Evolutionary conservation across 2,797 vertebrate genomes (phyloP).

Genomic region (Psittacula derbiana): DNA sequence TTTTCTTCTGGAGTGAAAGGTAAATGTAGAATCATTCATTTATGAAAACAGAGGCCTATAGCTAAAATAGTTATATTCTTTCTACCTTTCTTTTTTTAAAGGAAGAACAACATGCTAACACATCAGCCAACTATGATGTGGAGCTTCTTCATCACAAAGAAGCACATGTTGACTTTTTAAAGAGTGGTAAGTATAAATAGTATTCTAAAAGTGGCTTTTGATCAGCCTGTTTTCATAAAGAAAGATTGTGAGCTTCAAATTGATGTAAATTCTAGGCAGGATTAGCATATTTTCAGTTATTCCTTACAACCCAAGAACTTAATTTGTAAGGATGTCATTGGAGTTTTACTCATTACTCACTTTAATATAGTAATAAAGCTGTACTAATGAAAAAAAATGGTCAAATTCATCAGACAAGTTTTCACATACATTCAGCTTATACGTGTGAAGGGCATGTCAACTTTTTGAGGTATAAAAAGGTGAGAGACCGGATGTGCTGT

Average conservation of each 20-base stretch:
- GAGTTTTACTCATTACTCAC: not conserved
- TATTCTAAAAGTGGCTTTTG: not conserved
- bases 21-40: not conserved
- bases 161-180: slow-evolving; percentile 94
- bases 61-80: not conserved
- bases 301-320: not conserved
- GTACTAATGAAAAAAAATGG: not conserved
- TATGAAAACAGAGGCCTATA: not conserved
- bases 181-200: slow-evolving; percentile 85
- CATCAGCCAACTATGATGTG: slow-evolving; percentile 98
- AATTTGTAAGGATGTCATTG: not conserved
- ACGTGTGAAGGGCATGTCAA: not conserved
- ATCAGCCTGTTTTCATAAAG: not conserved
- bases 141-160: slow-evolving; percentile 97
- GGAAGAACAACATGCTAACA: slow-evolving; percentile 99
- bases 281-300: not conserved
- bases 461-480: not conserved
- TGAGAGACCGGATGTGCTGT: not conserved
- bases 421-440: not conserved
- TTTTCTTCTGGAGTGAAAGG: slow-evolving; percentile 35
- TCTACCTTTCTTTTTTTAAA: slow-evolving; percentile 72
- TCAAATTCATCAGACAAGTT: not conserved
- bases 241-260: not conserved
- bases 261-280: not conserved
- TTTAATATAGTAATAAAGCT: not conserved